Percentiles rank a stretch among this genome's conserved stretches.
These are phyloP conservation scores for Pachyrhynchus sulphureomaculatus DNA, from an alignment of 1,140 invertebrate genomes.

Conservation along the genomic window DNA sequence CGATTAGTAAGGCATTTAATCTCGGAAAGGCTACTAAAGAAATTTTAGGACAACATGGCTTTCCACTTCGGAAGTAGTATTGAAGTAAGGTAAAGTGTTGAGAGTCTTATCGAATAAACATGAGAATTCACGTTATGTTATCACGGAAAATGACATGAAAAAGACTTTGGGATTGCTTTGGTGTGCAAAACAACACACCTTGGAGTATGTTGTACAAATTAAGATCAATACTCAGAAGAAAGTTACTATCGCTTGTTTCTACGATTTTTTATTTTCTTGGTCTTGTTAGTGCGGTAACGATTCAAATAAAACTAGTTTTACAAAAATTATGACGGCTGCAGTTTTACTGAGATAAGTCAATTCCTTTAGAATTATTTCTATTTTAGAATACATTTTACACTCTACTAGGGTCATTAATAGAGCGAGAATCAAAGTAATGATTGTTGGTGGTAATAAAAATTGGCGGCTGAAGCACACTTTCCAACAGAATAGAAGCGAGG, in stretches of 20 bases:
- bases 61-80: neutral
- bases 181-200: neutral
- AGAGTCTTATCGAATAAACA: no score
- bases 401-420: slow-evolving; percentile 12
- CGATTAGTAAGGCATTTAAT: neutral
- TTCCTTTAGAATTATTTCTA: slow-evolving; percentile 28
- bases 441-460: no score
- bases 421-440: no score
- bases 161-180: neutral
- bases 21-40: slow-evolving; percentile 6
- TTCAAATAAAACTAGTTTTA: slow-evolving; percentile 49
- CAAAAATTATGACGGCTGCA: slow-evolving; percentile 49
- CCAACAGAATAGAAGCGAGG: no score
- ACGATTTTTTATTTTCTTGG: slow-evolving; percentile 45
- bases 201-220: slow-evolving; percentile 38
- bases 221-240: slow-evolving; percentile 21
- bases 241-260: slow-evolving; percentile 41
- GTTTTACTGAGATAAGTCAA: slow-evolving; percentile 50
- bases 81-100: neutral
- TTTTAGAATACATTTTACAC: slow-evolving; percentile 25
- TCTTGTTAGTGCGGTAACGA: slow-evolving; percentile 38
- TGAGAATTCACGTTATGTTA: neutral
- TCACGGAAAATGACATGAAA: neutral
- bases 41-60: slow-evolving; percentile 36
- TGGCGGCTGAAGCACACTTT: no score